Conservation (phyloP, 2,113 vertebrate genomes). For the Arothron firmamentum region DNA sequence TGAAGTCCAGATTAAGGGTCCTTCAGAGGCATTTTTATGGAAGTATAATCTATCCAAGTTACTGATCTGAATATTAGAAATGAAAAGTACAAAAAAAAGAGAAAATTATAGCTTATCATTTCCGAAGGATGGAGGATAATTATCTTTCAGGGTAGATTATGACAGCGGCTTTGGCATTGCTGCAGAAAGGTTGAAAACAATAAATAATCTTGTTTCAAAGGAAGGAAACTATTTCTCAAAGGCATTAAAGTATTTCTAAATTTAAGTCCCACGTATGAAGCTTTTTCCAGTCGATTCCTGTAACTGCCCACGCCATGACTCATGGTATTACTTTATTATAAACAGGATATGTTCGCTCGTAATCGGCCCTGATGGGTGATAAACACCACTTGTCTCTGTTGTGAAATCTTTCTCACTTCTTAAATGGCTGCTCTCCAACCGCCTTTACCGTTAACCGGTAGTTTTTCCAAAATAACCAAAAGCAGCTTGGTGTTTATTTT, state of each 20-base stretch:
- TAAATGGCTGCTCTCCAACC: conserved; percentile 23
- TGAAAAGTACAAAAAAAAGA: too few relatives aligned
- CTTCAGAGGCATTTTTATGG: too few relatives aligned
- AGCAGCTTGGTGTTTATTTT: conserved; percentile 1
- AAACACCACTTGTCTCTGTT: conserved; percentile 51
- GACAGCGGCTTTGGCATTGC: too few relatives aligned
- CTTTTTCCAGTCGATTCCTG: conserved; percentile 16
- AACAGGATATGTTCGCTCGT: conserved; percentile 59
- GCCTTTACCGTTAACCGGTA: conserved; percentile 40
- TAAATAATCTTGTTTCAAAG: conserved; percentile 20
- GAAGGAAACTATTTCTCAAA: conserved; percentile 39
- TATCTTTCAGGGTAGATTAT: too few relatives aligned
- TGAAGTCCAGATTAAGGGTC: too few relatives aligned
- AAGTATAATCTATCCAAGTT: too few relatives aligned
- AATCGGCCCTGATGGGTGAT: conserved; percentile 39
- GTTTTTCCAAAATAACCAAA: conserved; percentile 14
- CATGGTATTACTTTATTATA: conserved; percentile 49
- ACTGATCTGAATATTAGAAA: too few relatives aligned
- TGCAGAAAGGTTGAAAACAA: too few relatives aligned
- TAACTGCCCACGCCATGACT: conserved; percentile 32
- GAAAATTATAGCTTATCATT: too few relatives aligned
- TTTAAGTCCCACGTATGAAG: conserved; percentile 5
- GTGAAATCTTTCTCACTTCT: conserved; percentile 12
- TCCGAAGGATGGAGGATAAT: too few relatives aligned
- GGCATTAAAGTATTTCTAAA: conserved; percentile 12